These are phyloP conservation scores for Tauraco erythrolophus DNA, from an alignment of 2,113 vertebrate genomes.

Conservation along the genomic window DNA sequence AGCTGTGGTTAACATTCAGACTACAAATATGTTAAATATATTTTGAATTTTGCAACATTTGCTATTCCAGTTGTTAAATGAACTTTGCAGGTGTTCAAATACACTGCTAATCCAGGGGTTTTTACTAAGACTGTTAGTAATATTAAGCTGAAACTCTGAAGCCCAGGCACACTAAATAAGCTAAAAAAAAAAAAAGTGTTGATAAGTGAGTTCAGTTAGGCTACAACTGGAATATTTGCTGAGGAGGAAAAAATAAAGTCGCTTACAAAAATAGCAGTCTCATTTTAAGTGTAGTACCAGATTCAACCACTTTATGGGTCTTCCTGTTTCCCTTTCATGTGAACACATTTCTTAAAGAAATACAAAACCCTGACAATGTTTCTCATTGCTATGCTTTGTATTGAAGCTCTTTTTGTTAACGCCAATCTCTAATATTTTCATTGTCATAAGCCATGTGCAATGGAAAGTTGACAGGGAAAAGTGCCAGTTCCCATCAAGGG, in stretches of 20 bases:
- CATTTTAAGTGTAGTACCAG: constrained; percentile 65
- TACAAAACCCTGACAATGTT: not conserved
- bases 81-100: constrained; percentile 83
- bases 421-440: not conserved
- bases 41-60: constrained; percentile 76
- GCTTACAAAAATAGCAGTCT: not conserved
- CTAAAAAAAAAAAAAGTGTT: constrained; percentile 27
- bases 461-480: not conserved
- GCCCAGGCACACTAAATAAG: constrained; percentile 46
- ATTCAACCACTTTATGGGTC: constrained; percentile 16
- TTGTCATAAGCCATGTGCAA: not conserved
- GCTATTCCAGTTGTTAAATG: constrained; percentile 75
- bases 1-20: constrained; percentile 74
- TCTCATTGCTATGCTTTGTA: not conserved
- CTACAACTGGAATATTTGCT: constrained; percentile 58
- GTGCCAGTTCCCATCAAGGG: not conserved
- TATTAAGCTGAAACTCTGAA: constrained; percentile 69
- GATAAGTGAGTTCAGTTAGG: constrained; percentile 58
- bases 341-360: constrained; percentile 45
- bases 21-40: constrained; percentile 73
- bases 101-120: constrained; percentile 62
- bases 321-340: constrained; percentile 37
- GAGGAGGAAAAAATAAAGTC: constrained; percentile 57
- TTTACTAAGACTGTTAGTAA: constrained; percentile 68
- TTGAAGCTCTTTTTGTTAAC: not conserved